Evolutionary conservation across 1,140 invertebrate species (phyloP).

Genomic region (Drosophila mojavensis): DNA sequence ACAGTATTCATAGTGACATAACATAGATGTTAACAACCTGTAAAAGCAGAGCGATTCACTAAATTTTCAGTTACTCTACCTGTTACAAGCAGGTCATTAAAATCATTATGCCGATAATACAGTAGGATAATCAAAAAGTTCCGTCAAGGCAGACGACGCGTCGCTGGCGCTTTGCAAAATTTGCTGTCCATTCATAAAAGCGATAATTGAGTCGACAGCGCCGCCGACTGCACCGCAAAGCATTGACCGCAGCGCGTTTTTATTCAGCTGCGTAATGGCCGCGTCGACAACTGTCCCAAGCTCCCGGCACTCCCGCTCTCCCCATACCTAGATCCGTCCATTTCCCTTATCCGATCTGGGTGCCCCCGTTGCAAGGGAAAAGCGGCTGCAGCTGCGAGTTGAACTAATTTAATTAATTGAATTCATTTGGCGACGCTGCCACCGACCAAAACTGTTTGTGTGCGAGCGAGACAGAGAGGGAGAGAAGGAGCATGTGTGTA

Average conservation of each 20-base stretch:
- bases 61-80: too few species aligned
- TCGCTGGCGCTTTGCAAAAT: conserved; percentile 57
- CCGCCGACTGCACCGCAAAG: conserved; percentile 9
- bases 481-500: conserved; percentile 18
- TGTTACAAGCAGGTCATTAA: too few species aligned
- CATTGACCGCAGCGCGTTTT: conserved; percentile 43
- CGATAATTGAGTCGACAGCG: conserved; percentile 64
- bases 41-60: too few species aligned
- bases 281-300: conserved; percentile 27
- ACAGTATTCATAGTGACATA: too few species aligned
- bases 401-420: conserved; percentile 77
- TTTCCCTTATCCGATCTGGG: not conserved
- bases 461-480: not conserved
- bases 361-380: conserved; percentile 4
- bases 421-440: conserved; percentile 61
- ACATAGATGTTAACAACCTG: too few species aligned
- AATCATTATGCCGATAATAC: not conserved
- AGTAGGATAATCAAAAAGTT: conserved; percentile 16
- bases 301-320: conserved; percentile 12
- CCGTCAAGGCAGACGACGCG: conserved; percentile 27
- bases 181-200: conserved; percentile 62
- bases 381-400: conserved; percentile 43
- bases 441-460: not conserved
- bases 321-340: conserved; percentile 5
- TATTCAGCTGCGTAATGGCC: conserved; percentile 47